These are phyloP conservation scores for Formica selysi DNA, from an alignment of 1,140 invertebrate species.

Conservation along the genomic window DNA sequence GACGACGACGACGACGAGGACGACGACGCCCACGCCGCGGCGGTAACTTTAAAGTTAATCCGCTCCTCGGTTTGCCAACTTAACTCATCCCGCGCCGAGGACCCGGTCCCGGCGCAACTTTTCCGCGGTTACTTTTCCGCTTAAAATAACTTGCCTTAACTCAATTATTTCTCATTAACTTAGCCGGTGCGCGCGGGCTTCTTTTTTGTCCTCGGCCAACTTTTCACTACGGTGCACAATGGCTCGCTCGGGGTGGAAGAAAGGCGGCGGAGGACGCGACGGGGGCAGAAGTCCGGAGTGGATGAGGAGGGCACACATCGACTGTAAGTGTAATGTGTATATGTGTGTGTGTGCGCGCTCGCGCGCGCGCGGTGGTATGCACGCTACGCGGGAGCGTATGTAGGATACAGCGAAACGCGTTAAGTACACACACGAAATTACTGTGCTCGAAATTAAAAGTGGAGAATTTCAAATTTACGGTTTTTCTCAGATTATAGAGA, in stretches of 20 bases:
- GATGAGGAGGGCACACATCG: not conserved
- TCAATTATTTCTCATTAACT: conserved; percentile 77
- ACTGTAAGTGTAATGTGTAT: too few species aligned
- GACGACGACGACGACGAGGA: conserved; percentile 24
- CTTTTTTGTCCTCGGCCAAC: conserved; percentile 65
- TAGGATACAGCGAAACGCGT: conserved; percentile 39
- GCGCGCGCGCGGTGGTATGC: not conserved
- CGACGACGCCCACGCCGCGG: conserved; percentile 35
- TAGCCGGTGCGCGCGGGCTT: conserved; percentile 40
- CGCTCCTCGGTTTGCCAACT: conserved; percentile 57
- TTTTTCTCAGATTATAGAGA: not conserved
- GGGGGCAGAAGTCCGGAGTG: not conserved
- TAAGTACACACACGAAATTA: conserved; percentile 50
- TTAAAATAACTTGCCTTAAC: conserved; percentile 77
- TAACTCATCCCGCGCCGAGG: conserved; percentile 42
- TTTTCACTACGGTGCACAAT: conserved; percentile 64
- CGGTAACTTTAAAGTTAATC: conserved; percentile 63
- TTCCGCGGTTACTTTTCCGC: conserved; percentile 74
- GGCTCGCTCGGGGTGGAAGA: conserved; percentile 30
- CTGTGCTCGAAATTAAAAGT: conserved; percentile 51
- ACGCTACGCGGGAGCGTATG: conserved; percentile 19
- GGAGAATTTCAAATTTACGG: not conserved
- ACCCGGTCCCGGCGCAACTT: conserved; percentile 50
- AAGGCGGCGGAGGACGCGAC: not conserved
- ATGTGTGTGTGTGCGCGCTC: too few species aligned